A percentile compares a stretch with the other conserved stretches of the same genome.
These are phyloP conservation scores for Gallinago solitaria DNA, from an alignment of 2,797 vertebrate genomes.

Conservation along the genomic window DNA sequence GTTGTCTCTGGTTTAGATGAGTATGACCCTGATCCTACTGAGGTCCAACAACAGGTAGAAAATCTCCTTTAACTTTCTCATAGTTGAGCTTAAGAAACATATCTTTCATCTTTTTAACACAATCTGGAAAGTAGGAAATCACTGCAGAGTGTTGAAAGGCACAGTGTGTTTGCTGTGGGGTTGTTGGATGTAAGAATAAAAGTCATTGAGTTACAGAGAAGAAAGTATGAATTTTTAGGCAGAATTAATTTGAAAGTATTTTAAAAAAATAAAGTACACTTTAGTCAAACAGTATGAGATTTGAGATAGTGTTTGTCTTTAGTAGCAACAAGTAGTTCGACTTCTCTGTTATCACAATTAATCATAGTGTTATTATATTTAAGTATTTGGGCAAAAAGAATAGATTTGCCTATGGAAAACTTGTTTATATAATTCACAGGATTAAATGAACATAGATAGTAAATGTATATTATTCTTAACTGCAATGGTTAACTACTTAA, in stretches of 20 bases:
- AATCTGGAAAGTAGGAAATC: not conserved
- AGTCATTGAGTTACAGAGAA: not conserved
- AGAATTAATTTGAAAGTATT: not conserved
- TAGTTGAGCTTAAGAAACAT: not conserved
- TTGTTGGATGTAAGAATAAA: not conserved
- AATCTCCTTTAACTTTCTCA: not conserved
- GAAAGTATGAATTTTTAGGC: not conserved
- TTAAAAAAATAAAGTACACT: not conserved
- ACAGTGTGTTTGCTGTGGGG: not conserved
- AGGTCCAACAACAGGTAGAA: not conserved
- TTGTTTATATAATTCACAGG: not conserved
- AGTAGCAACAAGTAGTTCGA: not conserved
- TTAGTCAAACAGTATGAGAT: not conserved
- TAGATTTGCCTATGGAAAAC: not conserved
- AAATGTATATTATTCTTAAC: not conserved
- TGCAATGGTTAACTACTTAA: not conserved
- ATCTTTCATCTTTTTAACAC: not conserved
- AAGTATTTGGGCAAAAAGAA: not conserved
- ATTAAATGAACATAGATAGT: not conserved
- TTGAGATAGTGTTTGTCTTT: not conserved
- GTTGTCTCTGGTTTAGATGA: not conserved
- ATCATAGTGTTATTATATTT: not conserved
- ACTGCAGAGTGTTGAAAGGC: not conserved
- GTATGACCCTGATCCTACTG: not conserved
- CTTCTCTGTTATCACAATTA: not conserved